Percentiles rank a stretch among this genome's conserved stretches.
These are phyloP conservation scores for Lepisosteus oculatus DNA, from an alignment of 2,113 vertebrate genomes.

Conservation along the genomic window DNA sequence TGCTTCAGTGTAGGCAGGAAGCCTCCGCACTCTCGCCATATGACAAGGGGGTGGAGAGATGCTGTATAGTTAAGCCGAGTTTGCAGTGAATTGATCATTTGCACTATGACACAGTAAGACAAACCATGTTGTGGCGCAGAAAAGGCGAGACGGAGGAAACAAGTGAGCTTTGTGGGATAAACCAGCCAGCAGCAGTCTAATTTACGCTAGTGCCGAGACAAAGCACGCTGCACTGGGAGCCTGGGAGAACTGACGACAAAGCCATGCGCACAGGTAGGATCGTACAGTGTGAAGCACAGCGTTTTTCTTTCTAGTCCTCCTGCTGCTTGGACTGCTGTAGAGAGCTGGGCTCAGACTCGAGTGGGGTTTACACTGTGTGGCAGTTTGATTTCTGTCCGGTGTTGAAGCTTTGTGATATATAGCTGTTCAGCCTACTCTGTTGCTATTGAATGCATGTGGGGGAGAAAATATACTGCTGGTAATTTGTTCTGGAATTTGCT, in stretches of 20 bases:
- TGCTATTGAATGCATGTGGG: no score
- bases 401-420: no score
- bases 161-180: slow-evolving; percentile 29
- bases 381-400: no score
- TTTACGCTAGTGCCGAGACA: slow-evolving; percentile 51
- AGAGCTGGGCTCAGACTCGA: background rate
- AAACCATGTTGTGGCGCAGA: slow-evolving; percentile 18
- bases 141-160: slow-evolving; percentile 31
- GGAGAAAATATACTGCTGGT: no score
- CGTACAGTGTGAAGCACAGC: slow-evolving; percentile 18
- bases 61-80: slow-evolving; percentile 48
- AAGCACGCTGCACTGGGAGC: slow-evolving; percentile 59
- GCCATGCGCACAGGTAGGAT: slow-evolving; percentile 68
- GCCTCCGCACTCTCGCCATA: slow-evolving; percentile 36
- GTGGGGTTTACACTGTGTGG: no score
- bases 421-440: no score
- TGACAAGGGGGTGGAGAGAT: slow-evolving; percentile 50
- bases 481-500: no score
- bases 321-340: background rate
- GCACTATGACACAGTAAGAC: slow-evolving; percentile 34
- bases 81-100: slow-evolving; percentile 51
- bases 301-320: background rate
- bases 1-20: slow-evolving; percentile 36
- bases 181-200: slow-evolving; percentile 16
- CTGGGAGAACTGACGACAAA: slow-evolving; percentile 37